Conservation (phyloP, 2,113 vertebrate genomes). For the Chiloscyllium plagiosum region DNA sequence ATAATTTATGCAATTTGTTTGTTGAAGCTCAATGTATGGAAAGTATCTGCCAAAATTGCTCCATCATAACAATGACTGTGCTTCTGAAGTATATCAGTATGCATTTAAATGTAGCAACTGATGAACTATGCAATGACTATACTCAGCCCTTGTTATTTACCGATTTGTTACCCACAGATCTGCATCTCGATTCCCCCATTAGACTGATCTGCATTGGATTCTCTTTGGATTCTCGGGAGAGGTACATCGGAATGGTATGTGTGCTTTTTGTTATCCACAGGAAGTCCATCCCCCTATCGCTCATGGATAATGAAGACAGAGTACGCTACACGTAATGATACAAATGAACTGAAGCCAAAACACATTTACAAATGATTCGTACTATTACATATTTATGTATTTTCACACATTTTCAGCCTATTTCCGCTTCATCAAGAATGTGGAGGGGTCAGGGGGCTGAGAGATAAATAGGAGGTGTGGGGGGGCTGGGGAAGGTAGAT, state of each 20-base stretch:
- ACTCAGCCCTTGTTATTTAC: too few species aligned
- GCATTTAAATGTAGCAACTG: neutral
- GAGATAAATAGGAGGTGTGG: too few species aligned
- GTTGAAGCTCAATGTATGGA: neutral
- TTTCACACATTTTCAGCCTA: neutral
- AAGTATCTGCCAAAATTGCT: neutral
- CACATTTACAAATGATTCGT: neutral
- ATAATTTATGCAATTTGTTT: neutral
- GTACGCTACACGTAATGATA: neutral
- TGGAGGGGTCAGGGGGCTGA: too few species aligned
- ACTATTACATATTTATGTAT: neutral
- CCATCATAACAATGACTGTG: neutral
- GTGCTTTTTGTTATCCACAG: too few species aligned
- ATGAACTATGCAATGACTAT: neutral
- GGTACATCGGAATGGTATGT: too few species aligned
- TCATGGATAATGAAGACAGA: neutral
- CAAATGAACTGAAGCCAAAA: neutral
- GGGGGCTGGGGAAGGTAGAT: too few species aligned
- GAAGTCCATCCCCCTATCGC: too few species aligned
- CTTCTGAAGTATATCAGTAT: neutral
- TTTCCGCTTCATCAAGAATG: too few species aligned
- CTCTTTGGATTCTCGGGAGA: too few species aligned
- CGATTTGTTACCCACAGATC: too few species aligned
- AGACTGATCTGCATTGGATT: too few species aligned
- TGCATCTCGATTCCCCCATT: too few species aligned